Percentiles rank a stretch among this genome's conserved stretches.
These are phyloP conservation scores for Cotesia chilonis DNA, from an alignment of 1,140 invertebrate species.

Conservation along the genomic window DNA sequence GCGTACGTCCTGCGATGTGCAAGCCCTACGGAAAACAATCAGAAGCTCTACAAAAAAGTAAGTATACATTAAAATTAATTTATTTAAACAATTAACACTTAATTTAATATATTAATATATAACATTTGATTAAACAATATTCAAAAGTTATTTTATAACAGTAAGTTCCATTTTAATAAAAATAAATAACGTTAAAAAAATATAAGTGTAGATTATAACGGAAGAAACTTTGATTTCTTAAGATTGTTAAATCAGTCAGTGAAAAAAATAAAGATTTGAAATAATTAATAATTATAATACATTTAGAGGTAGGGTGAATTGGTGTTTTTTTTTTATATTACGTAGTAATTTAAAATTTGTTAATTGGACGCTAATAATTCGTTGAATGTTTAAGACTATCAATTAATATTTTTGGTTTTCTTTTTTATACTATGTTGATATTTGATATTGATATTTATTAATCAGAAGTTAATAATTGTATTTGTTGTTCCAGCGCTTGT, in stretches of 20 bases:
- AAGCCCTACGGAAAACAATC: conserved; percentile 89
- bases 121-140: too few relatives aligned
- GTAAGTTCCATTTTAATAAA: neutral
- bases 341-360: neutral
- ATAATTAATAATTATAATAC: too few relatives aligned
- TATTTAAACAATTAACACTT: conserved; percentile 17
- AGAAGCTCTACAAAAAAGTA: conserved; percentile 86
- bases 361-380: neutral
- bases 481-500: conserved; percentile 73
- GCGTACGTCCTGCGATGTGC: conserved; percentile 84
- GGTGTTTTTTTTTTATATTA: neutral
- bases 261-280: neutral
- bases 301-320: too few relatives aligned
- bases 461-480: conserved; percentile 24
- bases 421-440: neutral
- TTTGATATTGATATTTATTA: conserved; percentile 1
- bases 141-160: neutral
- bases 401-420: too few relatives aligned
- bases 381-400: neutral
- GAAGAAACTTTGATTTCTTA: too few relatives aligned
- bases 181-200: neutral
- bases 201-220: neutral
- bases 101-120: neutral
- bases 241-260: too few relatives aligned
- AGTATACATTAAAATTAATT: conserved; percentile 51